Base-by-base conservation (phyloP, 64 coral and sea anemone genomes). In the Montipora efflorescens region DNA sequence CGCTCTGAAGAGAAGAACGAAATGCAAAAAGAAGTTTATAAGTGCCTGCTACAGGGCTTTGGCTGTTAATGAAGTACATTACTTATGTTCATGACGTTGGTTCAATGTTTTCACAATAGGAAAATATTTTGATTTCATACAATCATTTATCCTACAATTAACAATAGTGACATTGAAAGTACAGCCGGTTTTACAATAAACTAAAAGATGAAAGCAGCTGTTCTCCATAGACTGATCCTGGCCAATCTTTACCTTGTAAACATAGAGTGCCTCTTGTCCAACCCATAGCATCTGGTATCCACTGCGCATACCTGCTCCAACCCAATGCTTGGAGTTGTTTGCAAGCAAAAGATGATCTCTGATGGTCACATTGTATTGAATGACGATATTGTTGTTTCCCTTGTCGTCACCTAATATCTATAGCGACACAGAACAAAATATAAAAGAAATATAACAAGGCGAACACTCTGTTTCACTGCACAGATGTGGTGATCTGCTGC, bases 211-310 rank as follows among this genome's bases (percentile, higher is more conserved):
- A 36, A 36, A 36, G 36, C 36, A 36, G 36, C 36, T 36, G 36
- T 36, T 36, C 36, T 36, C 36, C 36, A 36, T 36, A 36, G 36
- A 36, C 36, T 36, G 12, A 67, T 67, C 62, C 16, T 4, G 4
- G 62, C 62, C 62, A 67, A 8, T 2, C 20, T 6, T 18, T 77
- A 98, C 97, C 97, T 98, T 98, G 43, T 87, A 82, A 62, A 95
- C 62, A 28, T 67, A 93, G 23, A 98, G 62, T 14, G 97, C 97
- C 49, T 95, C 91, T 84, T 98, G 97, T 25, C 91, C 97, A 7
- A 98, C 97, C 91, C 91, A 93, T 14, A 98, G 94, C 97, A 98
- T 98, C 6, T 94, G 90, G 44, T 90, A 90, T 1, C 94, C 97
- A 89, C 94, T 95, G 87, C 91, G 94, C 77, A 95, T 82, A 61